phyloP scores from a whole-genome alignment of 2,797 vertebrate genomes.

The Nannoperca obscura region DNA sequence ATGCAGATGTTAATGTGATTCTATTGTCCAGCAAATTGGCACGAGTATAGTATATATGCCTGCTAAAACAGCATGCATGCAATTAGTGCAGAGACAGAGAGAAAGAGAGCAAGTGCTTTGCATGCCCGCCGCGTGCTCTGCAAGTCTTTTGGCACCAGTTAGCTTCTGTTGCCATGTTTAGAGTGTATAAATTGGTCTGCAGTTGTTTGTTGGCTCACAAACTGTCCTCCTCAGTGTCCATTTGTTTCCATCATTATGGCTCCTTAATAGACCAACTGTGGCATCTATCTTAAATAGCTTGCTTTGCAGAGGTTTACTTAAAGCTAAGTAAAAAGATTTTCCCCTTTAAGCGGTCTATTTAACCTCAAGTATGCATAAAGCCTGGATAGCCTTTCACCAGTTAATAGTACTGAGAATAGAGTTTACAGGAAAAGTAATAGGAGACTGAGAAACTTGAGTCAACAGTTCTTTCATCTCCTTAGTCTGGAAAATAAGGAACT shows the following conservation, averaged over 20 bases:
- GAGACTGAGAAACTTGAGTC: constrained; percentile 20
- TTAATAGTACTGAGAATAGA: constrained; percentile 42
- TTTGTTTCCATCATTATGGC: constrained; percentile 66
- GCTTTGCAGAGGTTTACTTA: constrained; percentile 56
- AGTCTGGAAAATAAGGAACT: constrained; percentile 13
- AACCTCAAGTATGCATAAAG: constrained; percentile 55
- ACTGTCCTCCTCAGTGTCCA: constrained; percentile 58
- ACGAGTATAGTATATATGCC: constrained; percentile 45
- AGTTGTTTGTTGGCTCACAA: constrained; percentile 61
- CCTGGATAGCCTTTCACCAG: constrained; percentile 34
- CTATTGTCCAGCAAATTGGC: constrained; percentile 68
- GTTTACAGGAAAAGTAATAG: constrained; percentile 44
- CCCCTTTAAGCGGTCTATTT: constrained; percentile 49
- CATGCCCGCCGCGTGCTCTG: constrained; percentile 62
- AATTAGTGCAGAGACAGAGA: constrained; percentile 68
- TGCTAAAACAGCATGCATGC: constrained; percentile 61
- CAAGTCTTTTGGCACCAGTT: constrained; percentile 66
- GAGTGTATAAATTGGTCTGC: constrained; percentile 66
- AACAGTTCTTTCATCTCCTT: constrained; percentile 7
- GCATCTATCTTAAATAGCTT: constrained; percentile 57
- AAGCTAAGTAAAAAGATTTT: constrained; percentile 45
- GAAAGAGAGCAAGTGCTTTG: constrained; percentile 50
- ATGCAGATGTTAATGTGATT: constrained; percentile 62
- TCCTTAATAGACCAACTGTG: constrained; percentile 68
- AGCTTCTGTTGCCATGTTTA: constrained; percentile 66